phyloP scores from a whole-genome alignment of 2,113 vertebrate genomes.

The Xyrauchen texanus region DNA sequence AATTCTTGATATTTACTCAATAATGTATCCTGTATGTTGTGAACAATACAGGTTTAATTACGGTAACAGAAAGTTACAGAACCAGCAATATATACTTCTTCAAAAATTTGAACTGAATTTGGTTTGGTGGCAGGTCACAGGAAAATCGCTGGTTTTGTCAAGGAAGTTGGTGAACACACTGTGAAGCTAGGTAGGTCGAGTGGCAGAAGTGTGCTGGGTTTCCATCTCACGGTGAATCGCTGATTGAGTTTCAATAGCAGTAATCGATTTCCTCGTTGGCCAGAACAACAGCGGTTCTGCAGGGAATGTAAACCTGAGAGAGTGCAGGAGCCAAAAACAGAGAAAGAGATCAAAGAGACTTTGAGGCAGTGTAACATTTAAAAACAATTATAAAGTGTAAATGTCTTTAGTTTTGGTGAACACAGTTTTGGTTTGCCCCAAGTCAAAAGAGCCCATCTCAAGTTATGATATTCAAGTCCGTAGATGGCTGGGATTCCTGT shows the following conservation, averaged over 20 bases:
- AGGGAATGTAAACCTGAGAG: conserved; percentile 79
- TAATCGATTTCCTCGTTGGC: conserved; percentile 78
- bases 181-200: neutral
- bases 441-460: no score
- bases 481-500: no score
- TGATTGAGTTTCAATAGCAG: conserved; percentile 74
- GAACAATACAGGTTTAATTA: no score
- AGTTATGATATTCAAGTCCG: no score
- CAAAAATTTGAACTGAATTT: no score
- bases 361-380: conserved; percentile 21
- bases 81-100: no score
- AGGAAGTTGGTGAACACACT: neutral
- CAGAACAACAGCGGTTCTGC: conserved; percentile 78
- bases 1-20: no score
- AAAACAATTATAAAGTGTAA: conserved; percentile 6
- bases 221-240: conserved; percentile 62
- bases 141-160: neutral
- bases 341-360: conserved; percentile 39
- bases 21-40: no score
- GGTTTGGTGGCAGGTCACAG: no score
- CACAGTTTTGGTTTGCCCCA: no score
- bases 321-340: conserved; percentile 42
- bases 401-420: neutral
- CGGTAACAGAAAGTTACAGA: no score
- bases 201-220: conserved; percentile 42